These are phyloP conservation scores for Sebastes trivittatus DNA, from an alignment of 2,797 vertebrate species.

Conservation along the genomic window DNA sequence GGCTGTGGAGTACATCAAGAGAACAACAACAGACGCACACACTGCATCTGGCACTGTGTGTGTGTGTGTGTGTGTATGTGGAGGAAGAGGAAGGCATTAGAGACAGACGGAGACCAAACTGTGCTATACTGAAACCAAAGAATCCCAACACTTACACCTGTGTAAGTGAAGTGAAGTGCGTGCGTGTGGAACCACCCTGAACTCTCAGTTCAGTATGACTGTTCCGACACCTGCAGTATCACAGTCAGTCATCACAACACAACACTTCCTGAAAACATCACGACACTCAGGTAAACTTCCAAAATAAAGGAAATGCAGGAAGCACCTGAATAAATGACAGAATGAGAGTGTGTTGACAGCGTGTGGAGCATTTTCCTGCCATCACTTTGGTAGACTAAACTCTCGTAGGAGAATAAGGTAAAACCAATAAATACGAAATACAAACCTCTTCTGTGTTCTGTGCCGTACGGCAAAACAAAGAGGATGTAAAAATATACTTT, in stretches of 20 bases:
- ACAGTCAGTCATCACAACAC: slow-evolving; percentile 44
- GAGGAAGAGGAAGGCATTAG: slow-evolving; percentile 52
- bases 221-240: slow-evolving; percentile 53
- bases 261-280: slow-evolving; percentile 66
- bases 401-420: neutral
- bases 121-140: slow-evolving; percentile 13
- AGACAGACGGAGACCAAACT: slow-evolving; percentile 32
- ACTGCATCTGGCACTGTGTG: slow-evolving; percentile 18
- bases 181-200: slow-evolving; percentile 2
- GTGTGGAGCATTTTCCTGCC: slow-evolving; percentile 26
- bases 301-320: slow-evolving; percentile 64
- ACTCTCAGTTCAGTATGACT: neutral
- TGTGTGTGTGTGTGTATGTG: neutral
- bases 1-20: slow-evolving; percentile 78
- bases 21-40: slow-evolving; percentile 65
- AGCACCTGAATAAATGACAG: slow-evolving; percentile 68
- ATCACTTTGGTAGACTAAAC: slow-evolving; percentile 23
- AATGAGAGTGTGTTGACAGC: slow-evolving; percentile 26
- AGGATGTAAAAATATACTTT: neutral
- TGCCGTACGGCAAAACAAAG: neutral
- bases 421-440: slow-evolving; percentile 31
- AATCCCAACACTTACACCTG: neutral
- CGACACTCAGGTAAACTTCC: slow-evolving; percentile 60
- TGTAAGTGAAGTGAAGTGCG: neutral
- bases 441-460: neutral